Evolutionary conservation across 2,888 invertebrate genomes (phyloP).

Genomic region (Rhagonycha lutea): DNA sequence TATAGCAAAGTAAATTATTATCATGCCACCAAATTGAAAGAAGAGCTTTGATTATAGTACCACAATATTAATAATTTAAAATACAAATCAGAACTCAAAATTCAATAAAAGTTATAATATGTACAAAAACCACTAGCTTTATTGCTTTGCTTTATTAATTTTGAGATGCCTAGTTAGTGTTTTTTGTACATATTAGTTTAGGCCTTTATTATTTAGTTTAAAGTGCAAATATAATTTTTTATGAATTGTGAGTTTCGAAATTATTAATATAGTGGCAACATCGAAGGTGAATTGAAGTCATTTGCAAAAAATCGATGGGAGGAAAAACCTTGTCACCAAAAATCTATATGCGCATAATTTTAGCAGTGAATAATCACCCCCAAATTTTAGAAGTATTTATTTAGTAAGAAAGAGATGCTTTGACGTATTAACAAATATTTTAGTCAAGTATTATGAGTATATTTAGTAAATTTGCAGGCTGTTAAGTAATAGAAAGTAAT

Average conservation of each 20-base stretch:
- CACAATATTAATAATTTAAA: no score
- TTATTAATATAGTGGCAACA: no score
- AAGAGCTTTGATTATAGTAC: background rate
- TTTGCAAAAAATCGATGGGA: background rate
- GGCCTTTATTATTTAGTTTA: no score
- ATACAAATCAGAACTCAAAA: no score
- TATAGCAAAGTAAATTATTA: background rate
- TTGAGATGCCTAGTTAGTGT: no score
- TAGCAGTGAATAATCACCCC: background rate
- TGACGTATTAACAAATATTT: conserved; percentile 8
- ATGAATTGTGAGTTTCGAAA: no score
- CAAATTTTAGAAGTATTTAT: conserved; percentile 12
- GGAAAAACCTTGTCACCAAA: background rate
- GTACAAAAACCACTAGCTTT: no score
- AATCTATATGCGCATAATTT: background rate
- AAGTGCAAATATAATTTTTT: no score
- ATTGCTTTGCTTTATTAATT: no score
- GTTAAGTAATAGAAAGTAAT: conserved; percentile 4
- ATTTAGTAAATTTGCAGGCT: conserved; percentile 12
- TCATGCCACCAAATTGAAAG: background rate
- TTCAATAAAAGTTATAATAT: no score
- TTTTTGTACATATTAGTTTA: no score
- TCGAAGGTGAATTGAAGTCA: background rate
- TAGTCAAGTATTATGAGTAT: conserved; percentile 5
- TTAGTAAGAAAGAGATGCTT: conserved; percentile 9